Conservation (phyloP, 2,888 invertebrate genomes). For the Pasiphila rectangulata region DNA sequence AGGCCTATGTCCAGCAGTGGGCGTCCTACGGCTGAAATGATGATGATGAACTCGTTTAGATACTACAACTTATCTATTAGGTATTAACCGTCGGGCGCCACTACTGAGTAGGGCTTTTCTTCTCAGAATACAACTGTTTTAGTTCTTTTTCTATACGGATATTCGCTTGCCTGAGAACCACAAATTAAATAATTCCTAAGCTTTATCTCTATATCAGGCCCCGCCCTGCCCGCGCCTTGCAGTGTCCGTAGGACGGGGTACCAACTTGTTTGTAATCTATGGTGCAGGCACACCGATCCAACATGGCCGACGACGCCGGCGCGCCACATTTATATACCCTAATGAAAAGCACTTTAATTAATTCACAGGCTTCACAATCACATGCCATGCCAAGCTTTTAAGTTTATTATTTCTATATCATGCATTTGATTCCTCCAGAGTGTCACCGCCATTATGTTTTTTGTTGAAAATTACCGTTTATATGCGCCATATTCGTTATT, state of each 20-base stretch:
- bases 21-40: no score
- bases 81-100: no score
- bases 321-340: conserved; percentile 61
- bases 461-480: conserved; percentile 62
- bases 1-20: no score
- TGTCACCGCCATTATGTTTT: conserved; percentile 67
- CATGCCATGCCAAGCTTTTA: conserved; percentile 69
- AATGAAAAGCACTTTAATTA: conserved; percentile 80
- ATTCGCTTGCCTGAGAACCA: neutral
- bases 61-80: no score
- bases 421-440: conserved; percentile 78
- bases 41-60: no score
- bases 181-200: conserved; percentile 33
- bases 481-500: conserved; percentile 50
- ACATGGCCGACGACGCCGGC: conserved; percentile 37
- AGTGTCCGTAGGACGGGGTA: conserved; percentile 9
- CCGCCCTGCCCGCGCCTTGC: conserved; percentile 45
- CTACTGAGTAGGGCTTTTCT: no score
- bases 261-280: conserved; percentile 12
- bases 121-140: no score
- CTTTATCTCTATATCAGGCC: conserved; percentile 68
- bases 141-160: conserved; percentile 23
- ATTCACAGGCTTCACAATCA: conserved; percentile 72
- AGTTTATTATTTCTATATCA: conserved; percentile 78
- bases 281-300: conserved; percentile 34